phyloP scores from a whole-genome alignment of 2,797 vertebrate genomes.

The Mus spretus region DNA sequence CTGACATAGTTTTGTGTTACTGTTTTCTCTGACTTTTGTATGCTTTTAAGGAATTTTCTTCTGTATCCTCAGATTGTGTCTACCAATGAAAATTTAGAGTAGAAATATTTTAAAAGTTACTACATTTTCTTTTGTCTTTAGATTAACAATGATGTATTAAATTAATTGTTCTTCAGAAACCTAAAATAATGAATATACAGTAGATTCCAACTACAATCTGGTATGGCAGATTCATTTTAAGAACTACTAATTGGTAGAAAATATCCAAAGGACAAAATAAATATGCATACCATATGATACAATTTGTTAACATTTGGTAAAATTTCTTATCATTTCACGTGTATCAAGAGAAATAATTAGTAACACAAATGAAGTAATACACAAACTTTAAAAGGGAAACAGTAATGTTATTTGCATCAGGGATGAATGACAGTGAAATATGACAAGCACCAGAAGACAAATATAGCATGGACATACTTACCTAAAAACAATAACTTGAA shows the following conservation, averaged over 20 bases:
- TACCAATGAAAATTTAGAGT: constrained; percentile 73
- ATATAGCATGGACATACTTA: neutral
- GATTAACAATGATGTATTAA: constrained; percentile 38
- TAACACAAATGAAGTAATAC: neutral
- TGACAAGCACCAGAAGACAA: neutral
- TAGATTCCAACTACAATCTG: constrained; percentile 64
- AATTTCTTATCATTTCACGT: constrained; percentile 56
- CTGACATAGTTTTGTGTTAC: neutral
- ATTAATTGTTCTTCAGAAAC: constrained; percentile 72
- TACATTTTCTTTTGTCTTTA: constrained; percentile 44
- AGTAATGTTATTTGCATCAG: neutral
- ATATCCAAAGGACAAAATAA: neutral
- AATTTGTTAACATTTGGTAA: constrained; percentile 35
- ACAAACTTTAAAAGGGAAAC: neutral
- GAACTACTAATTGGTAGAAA: constrained; percentile 73
- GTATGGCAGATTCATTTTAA: neutral
- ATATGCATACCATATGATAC: neutral
- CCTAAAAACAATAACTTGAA: neutral
- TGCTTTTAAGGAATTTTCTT: constrained; percentile 42
- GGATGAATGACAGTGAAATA: neutral
- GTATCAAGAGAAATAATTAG: neutral
- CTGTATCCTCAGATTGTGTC: rapidly evolving
- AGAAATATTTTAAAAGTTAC: constrained; percentile 58
- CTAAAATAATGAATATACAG: constrained; percentile 63
- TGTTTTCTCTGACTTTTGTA: constrained; percentile 27